A percentile compares a stretch with the other conserved stretches of the same genome.
Conservation (phyloP, 2,797 vertebrate species). For the Gorsachius magnificus region DNA sequence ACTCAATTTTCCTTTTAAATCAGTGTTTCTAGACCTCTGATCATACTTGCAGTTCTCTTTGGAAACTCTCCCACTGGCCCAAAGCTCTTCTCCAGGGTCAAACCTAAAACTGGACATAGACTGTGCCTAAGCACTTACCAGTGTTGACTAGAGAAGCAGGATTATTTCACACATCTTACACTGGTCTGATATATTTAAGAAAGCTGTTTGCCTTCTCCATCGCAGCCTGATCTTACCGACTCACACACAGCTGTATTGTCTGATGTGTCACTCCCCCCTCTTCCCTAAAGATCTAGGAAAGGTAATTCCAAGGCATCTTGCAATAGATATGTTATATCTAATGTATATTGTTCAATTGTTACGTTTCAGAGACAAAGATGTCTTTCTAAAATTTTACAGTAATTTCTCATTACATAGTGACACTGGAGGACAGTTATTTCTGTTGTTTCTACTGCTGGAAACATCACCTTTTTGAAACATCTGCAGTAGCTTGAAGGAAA, state of each 20-base stretch:
- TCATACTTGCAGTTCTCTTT: background rate
- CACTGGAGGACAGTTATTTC: background rate
- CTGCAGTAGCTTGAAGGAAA: background rate
- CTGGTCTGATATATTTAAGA: background rate
- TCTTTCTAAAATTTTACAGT: background rate
- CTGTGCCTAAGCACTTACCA: background rate
- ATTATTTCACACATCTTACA: background rate
- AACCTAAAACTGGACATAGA: background rate
- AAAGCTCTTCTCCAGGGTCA: background rate
- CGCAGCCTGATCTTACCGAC: background rate
- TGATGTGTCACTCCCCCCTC: background rate
- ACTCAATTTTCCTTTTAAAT: background rate
- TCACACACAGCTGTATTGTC: background rate
- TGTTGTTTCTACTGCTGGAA: background rate
- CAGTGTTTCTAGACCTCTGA: background rate
- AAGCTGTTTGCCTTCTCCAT: background rate
- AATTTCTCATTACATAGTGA: background rate
- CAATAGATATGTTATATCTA: background rate
- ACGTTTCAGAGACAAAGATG: background rate
- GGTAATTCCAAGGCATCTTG: background rate
- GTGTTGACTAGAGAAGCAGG: background rate
- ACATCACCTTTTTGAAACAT: background rate
- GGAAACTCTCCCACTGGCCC: background rate
- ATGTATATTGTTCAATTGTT: background rate
- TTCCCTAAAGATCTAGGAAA: background rate